Conservation (phyloP, 2,888 invertebrate genomes). For the Sesia apiformis region DNA sequence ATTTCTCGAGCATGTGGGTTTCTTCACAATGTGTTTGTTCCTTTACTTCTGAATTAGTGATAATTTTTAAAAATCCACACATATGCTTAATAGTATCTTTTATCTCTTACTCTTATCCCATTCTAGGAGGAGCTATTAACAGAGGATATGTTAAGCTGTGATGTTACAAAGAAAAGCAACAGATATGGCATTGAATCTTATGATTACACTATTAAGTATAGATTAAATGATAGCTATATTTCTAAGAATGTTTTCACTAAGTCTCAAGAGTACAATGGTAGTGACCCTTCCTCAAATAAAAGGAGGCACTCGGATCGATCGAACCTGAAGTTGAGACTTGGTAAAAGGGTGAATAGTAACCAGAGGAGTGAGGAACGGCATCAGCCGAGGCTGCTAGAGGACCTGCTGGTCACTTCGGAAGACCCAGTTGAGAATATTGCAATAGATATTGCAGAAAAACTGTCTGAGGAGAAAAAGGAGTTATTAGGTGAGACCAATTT, state of each 20-base stretch:
- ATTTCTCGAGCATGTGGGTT: too few relatives aligned
- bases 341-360: conserved; percentile 59
- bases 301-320: conserved; percentile 74
- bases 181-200: conserved; percentile 85
- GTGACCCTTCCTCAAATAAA: conserved; percentile 61
- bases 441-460: conserved; percentile 81
- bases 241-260: conserved; percentile 49
- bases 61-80: too few relatives aligned
- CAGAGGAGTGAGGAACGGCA: conserved; percentile 67
- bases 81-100: too few relatives aligned
- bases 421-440: conserved; percentile 77
- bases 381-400: conserved; percentile 71
- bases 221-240: conserved; percentile 69
- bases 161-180: conserved; percentile 78
- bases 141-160: conserved; percentile 85
- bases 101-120: neutral
- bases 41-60: too few relatives aligned
- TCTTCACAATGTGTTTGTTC: too few relatives aligned
- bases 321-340: conserved; percentile 73
- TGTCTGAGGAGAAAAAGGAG: conserved; percentile 82
- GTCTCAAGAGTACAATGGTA: conserved; percentile 25
- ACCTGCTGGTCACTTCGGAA: conserved; percentile 67
- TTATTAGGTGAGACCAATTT: conserved; percentile 76
- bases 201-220: conserved; percentile 79
- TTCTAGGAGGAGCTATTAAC: conserved; percentile 86